Evolutionary conservation across 1,140 invertebrate species (phyloP).

Genomic region (Sinonovacula constricta): DNA sequence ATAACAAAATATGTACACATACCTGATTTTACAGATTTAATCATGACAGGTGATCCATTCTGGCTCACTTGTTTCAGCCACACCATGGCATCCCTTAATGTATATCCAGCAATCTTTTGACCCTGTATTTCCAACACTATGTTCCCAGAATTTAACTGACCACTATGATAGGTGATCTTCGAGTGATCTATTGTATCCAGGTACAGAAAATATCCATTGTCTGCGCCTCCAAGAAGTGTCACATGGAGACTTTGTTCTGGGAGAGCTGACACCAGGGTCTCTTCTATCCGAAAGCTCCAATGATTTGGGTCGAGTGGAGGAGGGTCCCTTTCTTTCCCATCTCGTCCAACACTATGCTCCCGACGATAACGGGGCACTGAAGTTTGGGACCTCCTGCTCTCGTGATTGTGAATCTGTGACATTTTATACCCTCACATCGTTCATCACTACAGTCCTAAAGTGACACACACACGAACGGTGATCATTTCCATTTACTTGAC

Average conservation of each 20-base stretch:
- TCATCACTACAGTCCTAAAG: conserved; percentile 26
- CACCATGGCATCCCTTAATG: conserved; percentile 81
- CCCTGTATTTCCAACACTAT: conserved; percentile 84
- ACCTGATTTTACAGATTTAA: conserved; percentile 82
- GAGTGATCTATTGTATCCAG: conserved; percentile 78
- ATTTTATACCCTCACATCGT: conserved; percentile 52
- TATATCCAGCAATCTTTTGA: conserved; percentile 84
- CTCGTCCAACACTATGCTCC: conserved; percentile 43
- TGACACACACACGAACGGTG: conserved; percentile 8
- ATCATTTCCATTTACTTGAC: conserved; percentile 5
- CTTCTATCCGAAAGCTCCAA: conserved; percentile 75
- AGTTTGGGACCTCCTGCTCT: conserved; percentile 53
- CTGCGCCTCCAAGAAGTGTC: conserved; percentile 81
- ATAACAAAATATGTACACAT: too few species aligned
- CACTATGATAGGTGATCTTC: conserved; percentile 79
- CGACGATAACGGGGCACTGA: conserved; percentile 49
- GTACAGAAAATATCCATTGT: conserved; percentile 82
- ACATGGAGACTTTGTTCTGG: conserved; percentile 75
- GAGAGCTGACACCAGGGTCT: conserved; percentile 73
- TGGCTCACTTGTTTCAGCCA: conserved; percentile 83
- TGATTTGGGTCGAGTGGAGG: conserved; percentile 65
- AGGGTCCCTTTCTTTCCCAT: conserved; percentile 37
- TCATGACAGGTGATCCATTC: conserved; percentile 81
- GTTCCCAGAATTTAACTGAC: conserved; percentile 77
- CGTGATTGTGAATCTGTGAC: too few species aligned